phyloP scores from a whole-genome alignment of 2,888 invertebrate genomes.

The Allygus modestus region DNA sequence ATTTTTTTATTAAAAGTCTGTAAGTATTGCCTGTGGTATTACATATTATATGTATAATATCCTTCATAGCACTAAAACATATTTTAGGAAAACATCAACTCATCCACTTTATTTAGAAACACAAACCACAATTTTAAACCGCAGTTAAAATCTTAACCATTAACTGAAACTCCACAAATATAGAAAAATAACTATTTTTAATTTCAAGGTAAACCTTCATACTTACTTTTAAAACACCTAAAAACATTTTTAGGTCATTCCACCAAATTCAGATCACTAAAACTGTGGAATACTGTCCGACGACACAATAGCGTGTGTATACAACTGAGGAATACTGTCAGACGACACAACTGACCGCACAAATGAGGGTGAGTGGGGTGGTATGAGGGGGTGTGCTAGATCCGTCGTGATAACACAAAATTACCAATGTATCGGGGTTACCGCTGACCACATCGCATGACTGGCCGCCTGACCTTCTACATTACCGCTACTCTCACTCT shows the following conservation, averaged over 20 bases:
- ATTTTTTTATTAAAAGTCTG: too few relatives aligned
- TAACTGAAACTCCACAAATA: too few relatives aligned
- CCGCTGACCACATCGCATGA: slow-evolving; percentile 29
- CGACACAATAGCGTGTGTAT: slow-evolving; percentile 18
- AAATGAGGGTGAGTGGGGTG: slow-evolving; percentile 1
- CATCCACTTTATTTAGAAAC: too few relatives aligned
- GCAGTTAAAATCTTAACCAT: too few relatives aligned
- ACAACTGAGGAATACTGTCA: not conserved
- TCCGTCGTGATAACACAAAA: slow-evolving; percentile 28
- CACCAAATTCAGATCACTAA: not conserved
- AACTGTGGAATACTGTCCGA: not conserved
- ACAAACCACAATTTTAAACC: too few relatives aligned
- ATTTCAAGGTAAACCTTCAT: not conserved
- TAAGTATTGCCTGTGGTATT: too few relatives aligned
- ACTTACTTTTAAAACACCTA: slow-evolving; percentile 32
- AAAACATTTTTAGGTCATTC: not conserved
- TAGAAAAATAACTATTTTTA: not conserved
- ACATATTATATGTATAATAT: too few relatives aligned
- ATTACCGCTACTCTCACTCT: slow-evolving; percentile 12
- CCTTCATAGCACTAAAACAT: too few relatives aligned
- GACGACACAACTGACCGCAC: slow-evolving; percentile 14
- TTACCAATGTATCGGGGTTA: slow-evolving; percentile 50
- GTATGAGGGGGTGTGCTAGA: slow-evolving; percentile 39
- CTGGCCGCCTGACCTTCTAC: slow-evolving; percentile 26
- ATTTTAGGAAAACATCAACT: too few relatives aligned